These are phyloP conservation scores for Balaeniceps rex DNA, from an alignment of 2,113 vertebrate genomes.

Conservation along the genomic window DNA sequence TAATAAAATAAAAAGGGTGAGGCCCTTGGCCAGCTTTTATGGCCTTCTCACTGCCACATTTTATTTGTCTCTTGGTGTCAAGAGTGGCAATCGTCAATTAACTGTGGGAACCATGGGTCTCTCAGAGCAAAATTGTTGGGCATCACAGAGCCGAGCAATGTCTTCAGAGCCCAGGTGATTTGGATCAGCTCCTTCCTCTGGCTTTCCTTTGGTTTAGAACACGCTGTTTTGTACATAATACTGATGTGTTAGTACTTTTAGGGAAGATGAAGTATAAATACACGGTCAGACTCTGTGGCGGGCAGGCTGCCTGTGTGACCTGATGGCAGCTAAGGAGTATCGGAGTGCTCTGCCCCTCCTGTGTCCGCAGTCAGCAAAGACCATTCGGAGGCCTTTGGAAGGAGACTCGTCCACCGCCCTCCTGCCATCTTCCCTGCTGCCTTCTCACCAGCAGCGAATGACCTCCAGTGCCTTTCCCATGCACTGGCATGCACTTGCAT, in stretches of 20 bases:
- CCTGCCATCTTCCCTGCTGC: neutral
- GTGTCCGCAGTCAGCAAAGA: neutral
- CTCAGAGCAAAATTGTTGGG: neutral
- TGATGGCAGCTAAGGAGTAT: neutral
- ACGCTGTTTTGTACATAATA: neutral
- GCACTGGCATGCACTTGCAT: neutral
- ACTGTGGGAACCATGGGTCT: neutral
- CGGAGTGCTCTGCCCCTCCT: neutral
- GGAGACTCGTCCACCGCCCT: neutral
- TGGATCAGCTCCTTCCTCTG: neutral
- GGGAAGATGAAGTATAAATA: neutral
- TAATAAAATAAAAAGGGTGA: neutral
- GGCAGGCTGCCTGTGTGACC: neutral
- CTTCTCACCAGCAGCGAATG: neutral
- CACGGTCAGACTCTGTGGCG: accelerated
- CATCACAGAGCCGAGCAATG: neutral
- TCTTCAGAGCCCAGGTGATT: neutral
- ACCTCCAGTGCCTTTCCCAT: neutral
- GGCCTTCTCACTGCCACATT: neutral
- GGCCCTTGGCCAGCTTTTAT: neutral
- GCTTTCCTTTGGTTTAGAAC: neutral
- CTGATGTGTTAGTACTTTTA: neutral
- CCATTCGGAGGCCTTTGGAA: neutral
- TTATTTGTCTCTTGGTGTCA: neutral
- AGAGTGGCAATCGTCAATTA: neutral